Evolutionary conservation across 2,113 vertebrate genomes (phyloP), one percentile per base, ranked within the genome.

Genomic region (Thomomys bottae): DNA sequence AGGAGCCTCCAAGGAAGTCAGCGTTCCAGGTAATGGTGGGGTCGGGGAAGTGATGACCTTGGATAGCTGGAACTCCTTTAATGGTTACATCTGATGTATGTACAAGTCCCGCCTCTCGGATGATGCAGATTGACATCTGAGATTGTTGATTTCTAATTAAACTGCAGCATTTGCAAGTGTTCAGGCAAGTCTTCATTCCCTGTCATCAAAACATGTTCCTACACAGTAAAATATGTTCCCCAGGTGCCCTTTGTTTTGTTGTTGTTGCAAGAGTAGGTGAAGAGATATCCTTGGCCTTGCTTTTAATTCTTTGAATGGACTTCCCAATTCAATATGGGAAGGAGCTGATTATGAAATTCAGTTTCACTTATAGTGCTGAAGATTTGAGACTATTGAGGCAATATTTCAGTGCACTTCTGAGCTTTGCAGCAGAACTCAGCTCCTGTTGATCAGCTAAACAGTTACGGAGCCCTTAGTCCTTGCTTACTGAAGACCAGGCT

Each of bases 1-100:
- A 98, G 26, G 99, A 99, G 4, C 97, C 94, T 3, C 98, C 98
- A 0, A 98, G 98, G 95, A 99, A 98, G 97, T 99, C 99, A 7
- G 99, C 99, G 0, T 99, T 99, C 96, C 99, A 99, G 99, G 99
- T 99, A 98, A 96, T 21, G 23, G 34, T 8, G 59, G 67, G 70
- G 7, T 14, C 10, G 24, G 68, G 67, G 11, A 12, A 17, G 5
- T 24, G 28, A 87, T 32, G 85, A 89, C 4, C 42, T 93, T 91
- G 78, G 9, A 87, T 26, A 17, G 0, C 59, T 90, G 59, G 34
- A 63, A 88, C 67, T 45, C 78, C 80, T 49, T 88, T 42, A 61
- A 38, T 28, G 3, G 1, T 17, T 38, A 73, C 63, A 79, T 12
- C 8, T 49, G 40, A 45, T 1, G 0, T 32, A 45, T 40, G 49